These are phyloP conservation scores for Polydrusus cervinus DNA, from an alignment of 2,888 invertebrate species.

Conservation along the genomic window DNA sequence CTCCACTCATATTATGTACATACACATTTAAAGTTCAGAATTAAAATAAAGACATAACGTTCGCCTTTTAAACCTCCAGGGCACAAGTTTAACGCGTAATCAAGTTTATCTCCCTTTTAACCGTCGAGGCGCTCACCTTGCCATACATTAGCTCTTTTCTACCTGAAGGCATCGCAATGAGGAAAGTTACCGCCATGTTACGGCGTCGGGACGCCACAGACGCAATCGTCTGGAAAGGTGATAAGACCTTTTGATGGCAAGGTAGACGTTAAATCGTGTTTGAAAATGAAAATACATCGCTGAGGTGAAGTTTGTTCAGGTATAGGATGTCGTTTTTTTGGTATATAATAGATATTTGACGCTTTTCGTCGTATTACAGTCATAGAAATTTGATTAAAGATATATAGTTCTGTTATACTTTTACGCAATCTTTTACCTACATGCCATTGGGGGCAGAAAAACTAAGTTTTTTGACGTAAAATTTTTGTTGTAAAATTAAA, in stretches of 20 bases:
- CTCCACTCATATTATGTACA: too few species aligned
- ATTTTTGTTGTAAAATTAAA: too few species aligned
- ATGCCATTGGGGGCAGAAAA: too few species aligned
- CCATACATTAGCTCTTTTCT: slow-evolving; percentile 51
- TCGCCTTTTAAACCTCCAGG: background rate
- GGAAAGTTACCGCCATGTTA: slow-evolving; percentile 45
- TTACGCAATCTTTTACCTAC: too few species aligned
- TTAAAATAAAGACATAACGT: slow-evolving; percentile 11
- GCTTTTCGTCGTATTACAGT: too few species aligned
- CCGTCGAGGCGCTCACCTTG: slow-evolving; percentile 41
- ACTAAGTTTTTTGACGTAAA: too few species aligned
- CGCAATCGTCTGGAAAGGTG: slow-evolving; percentile 69
- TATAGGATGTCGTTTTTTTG: background rate
- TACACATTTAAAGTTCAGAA: background rate
- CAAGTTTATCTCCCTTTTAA: slow-evolving; percentile 43
- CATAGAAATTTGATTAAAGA: too few species aligned
- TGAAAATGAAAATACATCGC: slow-evolving; percentile 50
- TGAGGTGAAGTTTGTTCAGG: slow-evolving; percentile 17
- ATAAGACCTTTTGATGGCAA: slow-evolving; percentile 67
- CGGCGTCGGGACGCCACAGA: slow-evolving; percentile 61
- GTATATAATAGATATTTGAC: too few species aligned
- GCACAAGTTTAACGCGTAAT: slow-evolving; percentile 27
- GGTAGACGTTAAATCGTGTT: slow-evolving; percentile 61
- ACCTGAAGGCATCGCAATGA: slow-evolving; percentile 51
- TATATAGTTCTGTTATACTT: too few species aligned